Percentiles rank a stretch among this genome's conserved stretches.
Conservation (phyloP, 2,797 vertebrate species). For the Semotilus atromaculatus region DNA sequence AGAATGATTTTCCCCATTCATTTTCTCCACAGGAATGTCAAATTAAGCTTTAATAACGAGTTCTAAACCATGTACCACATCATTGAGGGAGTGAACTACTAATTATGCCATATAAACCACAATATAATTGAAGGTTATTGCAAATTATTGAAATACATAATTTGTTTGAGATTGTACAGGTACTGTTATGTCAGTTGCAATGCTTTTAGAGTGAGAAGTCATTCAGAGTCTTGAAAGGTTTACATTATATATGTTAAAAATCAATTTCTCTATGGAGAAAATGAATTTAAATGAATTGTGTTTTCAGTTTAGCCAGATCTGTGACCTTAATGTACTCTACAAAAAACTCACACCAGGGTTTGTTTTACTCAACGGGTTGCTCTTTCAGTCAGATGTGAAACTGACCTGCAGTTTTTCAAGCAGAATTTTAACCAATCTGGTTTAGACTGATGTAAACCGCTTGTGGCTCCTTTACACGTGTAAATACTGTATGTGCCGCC, state of each 20-base stretch:
- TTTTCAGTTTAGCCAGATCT: slow-evolving; percentile 5
- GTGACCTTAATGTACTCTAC: neutral
- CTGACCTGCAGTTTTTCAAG: neutral
- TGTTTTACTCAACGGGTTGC: neutral
- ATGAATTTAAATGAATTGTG: neutral
- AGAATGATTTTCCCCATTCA: neutral
- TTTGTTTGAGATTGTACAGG: neutral
- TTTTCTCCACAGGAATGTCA: neutral
- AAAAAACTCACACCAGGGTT: neutral
- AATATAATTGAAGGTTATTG: neutral
- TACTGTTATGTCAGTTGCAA: neutral
- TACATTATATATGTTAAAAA: neutral
- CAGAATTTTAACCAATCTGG: neutral
- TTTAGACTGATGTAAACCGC: slow-evolving; percentile 15
- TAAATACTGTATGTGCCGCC: neutral
- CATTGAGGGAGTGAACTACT: neutral
- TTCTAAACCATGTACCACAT: neutral
- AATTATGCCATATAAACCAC: neutral
- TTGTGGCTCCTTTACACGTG: neutral
- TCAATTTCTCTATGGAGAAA: neutral
- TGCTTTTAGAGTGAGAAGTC: neutral
- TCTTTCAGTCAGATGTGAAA: neutral
- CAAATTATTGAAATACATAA: neutral
- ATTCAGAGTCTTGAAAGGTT: neutral
- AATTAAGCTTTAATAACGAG: neutral